Base-by-base conservation (phyloP, 2,113 vertebrate genomes). In the Xenopus borealis region DNA sequence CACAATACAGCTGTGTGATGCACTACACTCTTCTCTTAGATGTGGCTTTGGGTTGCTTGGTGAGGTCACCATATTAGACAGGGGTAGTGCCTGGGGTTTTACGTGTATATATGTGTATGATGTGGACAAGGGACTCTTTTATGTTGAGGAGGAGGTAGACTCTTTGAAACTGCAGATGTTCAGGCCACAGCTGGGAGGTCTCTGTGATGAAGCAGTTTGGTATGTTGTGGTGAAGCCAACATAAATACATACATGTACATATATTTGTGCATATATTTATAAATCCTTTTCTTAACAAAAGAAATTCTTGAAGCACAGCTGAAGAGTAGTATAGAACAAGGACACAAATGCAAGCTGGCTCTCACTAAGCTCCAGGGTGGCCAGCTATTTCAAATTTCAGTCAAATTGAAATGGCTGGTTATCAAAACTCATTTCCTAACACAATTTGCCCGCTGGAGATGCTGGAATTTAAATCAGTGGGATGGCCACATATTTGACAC, bases 151-250 rank as follows among this genome's bases (percentile, higher is more conserved):
- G 53, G 53, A 55, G 53, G 17, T 55, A 23, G 20, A 27, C 12
- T 11, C 74, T 76, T 76, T 76, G 74, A 76, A 70, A 67, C 62
- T 64, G 74, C 74, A 76, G 74, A 76, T 76, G 74, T 76, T 69
- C 66, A 55, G 46, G 66, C 47, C 19, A 16, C 66, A 76, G 74
- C 74, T 70, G 67, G 74, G 74, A 76, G 74, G 74, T 76, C 74
- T 76, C 16, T 57, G 59, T 70, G 74, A 76, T 70, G 67, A 62
- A 70, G 52, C 61, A 18, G 59, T 64, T 57, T 63, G 67, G 74
- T 76, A 76, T 76, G 59, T 70, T 64, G 66, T 70, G 74, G 67
- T 64, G 45, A 75, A 70, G 74, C 74, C 66, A 76, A 76, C 70
- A 64, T 76, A 76, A 76, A 76, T 76, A 76, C 74, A 76, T 70